Evolutionary conservation across 2,888 invertebrate genomes (phyloP).

Genomic region (Odontothrips loti): DNA sequence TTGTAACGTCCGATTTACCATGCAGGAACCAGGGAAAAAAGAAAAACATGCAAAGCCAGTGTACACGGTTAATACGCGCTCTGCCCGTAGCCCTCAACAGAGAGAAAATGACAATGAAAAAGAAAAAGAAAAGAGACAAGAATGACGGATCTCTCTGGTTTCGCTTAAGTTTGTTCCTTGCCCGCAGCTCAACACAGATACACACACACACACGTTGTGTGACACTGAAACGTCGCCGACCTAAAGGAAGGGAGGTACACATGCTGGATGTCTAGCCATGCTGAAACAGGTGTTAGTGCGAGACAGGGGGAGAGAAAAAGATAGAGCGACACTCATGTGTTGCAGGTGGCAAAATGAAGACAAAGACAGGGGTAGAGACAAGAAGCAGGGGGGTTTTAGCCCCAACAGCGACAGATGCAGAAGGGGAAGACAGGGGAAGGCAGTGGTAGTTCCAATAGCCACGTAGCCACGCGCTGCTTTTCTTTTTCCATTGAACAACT

Average conservation of each 20-base stretch:
- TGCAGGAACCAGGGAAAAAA: too few relatives aligned
- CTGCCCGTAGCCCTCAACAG: neutral
- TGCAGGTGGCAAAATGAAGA: constrained; percentile 25
- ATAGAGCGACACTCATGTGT: constrained; percentile 12
- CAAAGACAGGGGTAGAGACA: neutral
- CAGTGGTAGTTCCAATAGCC: neutral
- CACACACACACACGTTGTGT: neutral
- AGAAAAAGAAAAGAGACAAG: neutral
- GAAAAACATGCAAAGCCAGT: neutral
- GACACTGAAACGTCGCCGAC: neutral
- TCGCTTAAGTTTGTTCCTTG: neutral
- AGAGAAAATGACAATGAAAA: neutral
- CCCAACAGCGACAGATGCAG: constrained; percentile 13
- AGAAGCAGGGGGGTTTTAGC: neutral
- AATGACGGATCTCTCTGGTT: neutral
- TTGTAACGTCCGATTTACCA: too few relatives aligned
- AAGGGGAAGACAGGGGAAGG: neutral
- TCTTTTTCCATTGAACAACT: too few relatives aligned
- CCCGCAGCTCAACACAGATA: neutral
- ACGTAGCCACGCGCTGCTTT: neutral
- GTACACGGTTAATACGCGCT: neutral
- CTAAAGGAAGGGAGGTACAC: neutral
- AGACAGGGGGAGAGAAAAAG: neutral
- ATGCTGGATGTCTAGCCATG: constrained; percentile 10
- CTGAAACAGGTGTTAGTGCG: constrained; percentile 18